Evolutionary conservation across 2,888 invertebrate species (phyloP), one percentile per base, ranked within the genome.

Genomic region (Clusia tigrina): DNA sequence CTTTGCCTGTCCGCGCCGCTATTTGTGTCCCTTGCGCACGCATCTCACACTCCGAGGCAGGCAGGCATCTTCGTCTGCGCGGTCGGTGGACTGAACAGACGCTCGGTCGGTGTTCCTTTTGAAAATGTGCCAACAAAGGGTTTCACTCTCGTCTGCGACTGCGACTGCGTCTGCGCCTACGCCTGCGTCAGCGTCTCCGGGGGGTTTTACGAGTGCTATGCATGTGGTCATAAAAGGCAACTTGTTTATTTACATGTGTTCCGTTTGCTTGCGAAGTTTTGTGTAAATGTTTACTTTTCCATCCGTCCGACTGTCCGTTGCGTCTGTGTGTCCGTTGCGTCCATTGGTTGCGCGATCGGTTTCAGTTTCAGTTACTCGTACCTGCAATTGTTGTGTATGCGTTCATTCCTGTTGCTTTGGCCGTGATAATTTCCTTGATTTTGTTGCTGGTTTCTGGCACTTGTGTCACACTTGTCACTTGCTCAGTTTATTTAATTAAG

Each of bases 231-330:
- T 62, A 56, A 56, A 55, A 62, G 56, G 48, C 26, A 46, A 62
- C 57, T 68, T 77, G 70, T 72, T 78, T 77, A 68, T 73, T 78
- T 76, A 77, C 76, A 73, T 77, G 74, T 73, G 71, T 78, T 75
- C 70, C 77, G 79, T 74, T 78, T 76, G 72, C 77, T 78, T 78
- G 76, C 79, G 74, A 78, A 73, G 77, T 74, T 73, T 48, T 68
- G 65, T 58, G 75, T 71, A 71, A 78, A 77, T 72, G 76, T 76
- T 76, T 72, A 69, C 18, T 46, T 42, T 38, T 37, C 56, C 54
- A 53, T 62, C 61, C 32, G 52, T 12, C 17, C 12, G 23, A 15
- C 18, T 3, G 9, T n/a, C n/a, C 42, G 12, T n/a, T 42, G 32
- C 42, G 42, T 42, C n/a, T 42, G 42, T 17, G 10, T 15, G 10